These are phyloP conservation scores for Orthosia cruda DNA, from an alignment of 2,888 invertebrate species.

Conservation along the genomic window DNA sequence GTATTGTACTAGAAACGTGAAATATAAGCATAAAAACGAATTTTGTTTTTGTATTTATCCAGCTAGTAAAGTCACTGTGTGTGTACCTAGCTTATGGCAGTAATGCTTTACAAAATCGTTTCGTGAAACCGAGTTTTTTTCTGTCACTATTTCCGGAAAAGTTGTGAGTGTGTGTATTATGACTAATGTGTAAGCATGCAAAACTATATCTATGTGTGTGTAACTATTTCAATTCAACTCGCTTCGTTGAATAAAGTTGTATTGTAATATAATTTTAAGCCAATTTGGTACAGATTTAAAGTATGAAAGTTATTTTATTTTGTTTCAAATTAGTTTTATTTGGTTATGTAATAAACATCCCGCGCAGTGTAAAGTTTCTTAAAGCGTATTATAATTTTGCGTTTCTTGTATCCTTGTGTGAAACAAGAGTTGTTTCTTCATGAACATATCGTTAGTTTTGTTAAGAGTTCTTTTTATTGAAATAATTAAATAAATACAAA, in stretches of 20 bases:
- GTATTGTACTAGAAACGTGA: too few species aligned
- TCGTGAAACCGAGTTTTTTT: conserved; percentile 37
- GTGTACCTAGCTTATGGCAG: neutral
- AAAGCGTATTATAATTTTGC: conserved; percentile 45
- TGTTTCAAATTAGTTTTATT: conserved; percentile 41
- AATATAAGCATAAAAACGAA: too few species aligned
- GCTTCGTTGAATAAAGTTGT: conserved; percentile 59
- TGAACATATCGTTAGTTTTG: conserved; percentile 45
- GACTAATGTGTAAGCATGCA: neutral
- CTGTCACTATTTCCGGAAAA: conserved; percentile 12
- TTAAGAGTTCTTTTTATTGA: conserved; percentile 27
- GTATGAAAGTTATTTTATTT: conserved; percentile 43
- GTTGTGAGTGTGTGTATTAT: conserved; percentile 30
- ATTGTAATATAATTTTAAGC: conserved; percentile 39
- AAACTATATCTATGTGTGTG: conserved; percentile 37
- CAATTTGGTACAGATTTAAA: conserved; percentile 35
- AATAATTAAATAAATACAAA: conserved; percentile 22
- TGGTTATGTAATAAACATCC: conserved; percentile 48
- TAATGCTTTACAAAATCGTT: conserved; percentile 7
- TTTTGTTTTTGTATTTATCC: too few species aligned
- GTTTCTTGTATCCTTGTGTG: conserved; percentile 53
- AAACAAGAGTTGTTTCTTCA: conserved; percentile 64
- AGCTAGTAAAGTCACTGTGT: neutral
- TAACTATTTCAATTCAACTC: conserved; percentile 63
- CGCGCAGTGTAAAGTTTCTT: conserved; percentile 57